Evolutionary conservation across 2,888 invertebrate species (phyloP), one percentile per base, ranked within the genome.

Genomic region (Epicampocera succincta): DNA sequence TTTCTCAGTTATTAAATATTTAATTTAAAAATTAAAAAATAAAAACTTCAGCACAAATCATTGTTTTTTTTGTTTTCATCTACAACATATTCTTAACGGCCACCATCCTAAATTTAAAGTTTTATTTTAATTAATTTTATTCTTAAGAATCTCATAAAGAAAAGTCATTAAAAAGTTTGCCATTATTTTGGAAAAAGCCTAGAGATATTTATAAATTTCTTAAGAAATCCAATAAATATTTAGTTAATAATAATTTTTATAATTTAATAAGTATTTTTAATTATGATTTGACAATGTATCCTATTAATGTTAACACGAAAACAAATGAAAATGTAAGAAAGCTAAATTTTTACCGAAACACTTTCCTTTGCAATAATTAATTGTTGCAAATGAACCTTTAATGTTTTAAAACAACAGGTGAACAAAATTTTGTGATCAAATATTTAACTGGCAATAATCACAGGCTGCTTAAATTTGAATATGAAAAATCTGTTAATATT

Each of bases 121-220:
- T 33, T 60, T 33, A 15, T 71, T 48, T 63, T n/a, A 50, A 21
- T 61, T 48, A 48, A 58, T 29, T 65, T 65, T 54, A 12, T 29
- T 11, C 52, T 42, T 63, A 63, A 56, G 54, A 61, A 66, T 54
- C 42, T 73, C 54, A 46, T n/a, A 12, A 44, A 54, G 38, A 50
- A 69, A 72, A 82, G 74, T 82, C 78, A 82, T 74, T 65, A 60
- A 63, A 19, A 52, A 69, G 75, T 75, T 78, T 82, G 82, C 82
- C 82, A 82, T 82, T 75, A 82, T 65, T 77, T 81, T 74, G 42
- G 63, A 81, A 74, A 81, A 60, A 75, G n/a, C n/a, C n/a, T 40
- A 42, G 50, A 65, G 61, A 66, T 44, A 33, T 40, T 19, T 4
- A 13, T 52, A 12, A 2, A 2, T 38, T 38, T 11, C 33, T 40